Base-by-base conservation (phyloP, 2,888 invertebrate species). In the Empis livida region DNA sequence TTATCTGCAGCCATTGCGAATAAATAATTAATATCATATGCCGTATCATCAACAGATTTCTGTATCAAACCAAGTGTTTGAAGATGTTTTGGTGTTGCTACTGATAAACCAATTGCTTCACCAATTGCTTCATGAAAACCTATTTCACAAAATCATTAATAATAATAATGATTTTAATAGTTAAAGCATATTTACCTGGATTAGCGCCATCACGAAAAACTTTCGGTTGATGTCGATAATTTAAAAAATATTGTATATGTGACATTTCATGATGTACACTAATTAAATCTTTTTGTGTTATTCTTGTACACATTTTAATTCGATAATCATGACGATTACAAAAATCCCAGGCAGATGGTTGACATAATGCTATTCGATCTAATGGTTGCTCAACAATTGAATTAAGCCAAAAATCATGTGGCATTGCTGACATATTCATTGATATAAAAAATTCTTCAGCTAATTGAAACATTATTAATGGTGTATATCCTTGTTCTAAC, bases 81-180 rank as follows among this genome's bases (percentile, higher is more conserved):
- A 9, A 93, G 76, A 64, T 94, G 93, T 49, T 79, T 79, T 0
- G 92, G 89, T 0, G 91, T 89, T 0, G 84, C 78, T 0, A 90
- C 83, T 0, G 91, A 90, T 1, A 94, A 73, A 0, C 88, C 84
- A 23, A 94, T 79, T 0, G 90, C 84, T 68, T 94, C 93, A 1
- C 93, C 93, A 14, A 93, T 78, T 0, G 92, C 93, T 68, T 94
- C 93, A 64, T 94, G 93, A 63, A 94, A 93, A 55, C 90, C 93
- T 90, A 63, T 44, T 38, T 32, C 3, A 10, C 32, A 39, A 47
- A 39, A 16, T 13, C 16, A 31, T 15, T 38, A 27, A 20, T 23
- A 31, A n/a, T 31, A 27, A 2, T 40, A 5, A 14, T 11, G 35
- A 5, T 15, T 43, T n/a, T 37, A 27, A n/a, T n/a, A n/a, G n/a